Conservation (phyloP, 2,888 invertebrate genomes). For the Cheilosia impressa region DNA sequence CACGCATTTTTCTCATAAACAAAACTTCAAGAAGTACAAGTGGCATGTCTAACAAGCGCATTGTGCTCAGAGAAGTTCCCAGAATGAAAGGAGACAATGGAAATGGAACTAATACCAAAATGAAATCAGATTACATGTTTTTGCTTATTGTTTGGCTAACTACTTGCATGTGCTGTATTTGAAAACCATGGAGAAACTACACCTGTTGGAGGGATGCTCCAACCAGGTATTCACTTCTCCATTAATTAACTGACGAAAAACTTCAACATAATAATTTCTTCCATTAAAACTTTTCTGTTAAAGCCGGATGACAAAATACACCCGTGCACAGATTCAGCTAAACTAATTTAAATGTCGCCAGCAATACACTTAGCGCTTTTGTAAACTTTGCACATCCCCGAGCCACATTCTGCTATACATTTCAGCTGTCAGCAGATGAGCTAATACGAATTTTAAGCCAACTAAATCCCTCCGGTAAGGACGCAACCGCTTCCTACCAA, state of each 20-base stretch:
- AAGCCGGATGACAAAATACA: neutral
- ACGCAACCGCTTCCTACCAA: constrained; percentile 6
- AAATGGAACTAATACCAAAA: neutral
- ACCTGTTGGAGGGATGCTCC: neutral
- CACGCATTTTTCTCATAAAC: neutral
- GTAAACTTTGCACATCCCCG: neutral
- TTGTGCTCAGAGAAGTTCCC: constrained; percentile 8
- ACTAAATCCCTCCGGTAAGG: constrained; percentile 11
- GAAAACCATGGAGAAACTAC: too few species aligned
- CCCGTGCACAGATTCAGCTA: neutral
- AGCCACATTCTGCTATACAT: neutral
- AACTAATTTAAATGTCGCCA: neutral
- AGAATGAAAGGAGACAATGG: neutral
- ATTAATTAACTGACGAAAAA: neutral
- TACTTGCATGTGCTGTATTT: too few species aligned
- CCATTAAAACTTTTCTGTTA: neutral
- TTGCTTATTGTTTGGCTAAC: too few species aligned
- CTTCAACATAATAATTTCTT: neutral
- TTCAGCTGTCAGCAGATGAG: neutral
- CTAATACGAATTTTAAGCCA: neutral
- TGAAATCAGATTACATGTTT: too few species aligned
- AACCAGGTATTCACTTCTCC: neutral
- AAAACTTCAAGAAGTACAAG: constrained; percentile 9
- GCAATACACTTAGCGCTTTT: neutral
- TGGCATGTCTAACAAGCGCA: constrained; percentile 32